A percentile compares a stretch with the other conserved stretches of the same genome.
These are phyloP conservation scores for Anser brachyrhynchus DNA, from an alignment of 2,113 vertebrate species.

Conservation along the genomic window DNA sequence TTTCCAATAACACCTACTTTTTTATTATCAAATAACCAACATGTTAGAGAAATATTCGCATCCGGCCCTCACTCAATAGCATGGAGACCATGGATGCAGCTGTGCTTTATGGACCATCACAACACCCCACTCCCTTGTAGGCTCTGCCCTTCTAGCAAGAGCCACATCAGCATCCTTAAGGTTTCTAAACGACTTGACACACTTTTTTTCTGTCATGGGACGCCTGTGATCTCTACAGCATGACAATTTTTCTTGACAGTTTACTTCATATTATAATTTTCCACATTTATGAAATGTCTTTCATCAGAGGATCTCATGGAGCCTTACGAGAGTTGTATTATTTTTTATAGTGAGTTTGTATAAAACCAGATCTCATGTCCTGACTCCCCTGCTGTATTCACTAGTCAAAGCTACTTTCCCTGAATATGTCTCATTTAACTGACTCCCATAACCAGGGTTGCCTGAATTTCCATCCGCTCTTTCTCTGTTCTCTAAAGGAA, in stretches of 20 bases:
- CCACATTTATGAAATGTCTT: background rate
- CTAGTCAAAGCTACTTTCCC: background rate
- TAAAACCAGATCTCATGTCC: background rate
- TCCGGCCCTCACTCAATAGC: background rate
- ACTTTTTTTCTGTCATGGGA: background rate
- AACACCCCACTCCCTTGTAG: background rate
- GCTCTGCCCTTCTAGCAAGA: background rate
- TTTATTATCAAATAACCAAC: background rate
- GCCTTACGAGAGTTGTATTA: background rate
- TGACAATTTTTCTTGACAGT: slow-evolving; percentile 3
- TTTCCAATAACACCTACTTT: background rate
- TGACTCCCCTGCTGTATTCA: background rate
- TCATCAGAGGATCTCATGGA: background rate
- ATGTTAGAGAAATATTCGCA: background rate
- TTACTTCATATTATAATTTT: slow-evolving; percentile 4
- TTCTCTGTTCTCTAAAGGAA: background rate
- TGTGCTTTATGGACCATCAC: background rate
- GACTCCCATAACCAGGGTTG: background rate
- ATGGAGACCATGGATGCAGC: background rate
- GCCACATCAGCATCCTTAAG: background rate
- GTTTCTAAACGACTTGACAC: background rate
- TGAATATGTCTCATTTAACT: background rate
- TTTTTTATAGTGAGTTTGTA: background rate
- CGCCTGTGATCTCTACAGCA: background rate
- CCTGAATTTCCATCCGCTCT: background rate